Evolutionary conservation across 2,888 invertebrate genomes (phyloP), one percentile per base, ranked within the genome.

Genomic region (Hanleya hanleyi): DNA sequence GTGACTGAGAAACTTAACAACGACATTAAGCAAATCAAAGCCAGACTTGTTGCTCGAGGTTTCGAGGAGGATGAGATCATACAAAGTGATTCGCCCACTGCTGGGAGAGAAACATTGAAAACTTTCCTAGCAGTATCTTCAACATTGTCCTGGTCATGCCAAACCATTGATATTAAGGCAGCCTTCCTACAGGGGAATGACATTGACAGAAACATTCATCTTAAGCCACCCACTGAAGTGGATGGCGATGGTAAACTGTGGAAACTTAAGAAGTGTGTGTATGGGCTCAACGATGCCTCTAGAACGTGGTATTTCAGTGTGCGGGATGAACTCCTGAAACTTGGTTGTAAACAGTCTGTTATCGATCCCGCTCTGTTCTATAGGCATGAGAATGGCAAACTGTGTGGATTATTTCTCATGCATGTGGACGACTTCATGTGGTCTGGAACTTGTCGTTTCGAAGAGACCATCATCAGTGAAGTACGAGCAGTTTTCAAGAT

Each of bases 351-450:
- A 37, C 71, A 75, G 29, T 80, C 78, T 37, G 69, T 70, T 38
- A 15, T 75, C 9, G 75, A 78, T 41, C 73, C 77, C 29, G 75
- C 78, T 22, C 37, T 78, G 38, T 80, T 80, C 64, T 75, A 65
- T 37, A 73, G 72, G 74, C 66, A 72, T 49, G 22, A 72, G 9
- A 22, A 66, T 9, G 38, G 32, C 6, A 35, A 38, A n/a, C 35
- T 76, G 22, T 47, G 68, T 62, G 77, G 77, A 33, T 61, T 78
- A 9, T 67, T 78, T 35, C 33, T 73, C 12, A 51, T 70, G 62
- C 79, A 79, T 73, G 73, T 79, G 6, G 77, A 79, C 67, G 74
- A 80, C 47, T 77, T 76, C 61, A 57, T 78, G 0, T 75, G 75
- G 75, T 73, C 67, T 41, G 77, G 78, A 32, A 51, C 49, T 47